Evolutionary conservation across 1,140 invertebrate species (phyloP), one percentile per base, ranked within the genome.

Genomic region (Ridgeia piscesae): DNA sequence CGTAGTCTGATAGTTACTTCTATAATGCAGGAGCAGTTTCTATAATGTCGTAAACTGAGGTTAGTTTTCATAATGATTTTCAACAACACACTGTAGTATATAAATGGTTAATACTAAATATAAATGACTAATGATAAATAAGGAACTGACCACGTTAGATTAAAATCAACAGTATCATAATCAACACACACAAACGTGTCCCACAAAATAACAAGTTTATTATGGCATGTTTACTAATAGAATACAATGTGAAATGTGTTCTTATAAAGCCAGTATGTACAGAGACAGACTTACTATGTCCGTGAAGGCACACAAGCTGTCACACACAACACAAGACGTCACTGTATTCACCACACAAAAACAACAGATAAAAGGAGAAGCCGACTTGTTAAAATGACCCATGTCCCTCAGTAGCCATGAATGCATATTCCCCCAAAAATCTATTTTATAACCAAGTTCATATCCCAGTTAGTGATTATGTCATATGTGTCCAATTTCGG

Each of bases 181-280:
- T 77, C 58, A 77, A 77, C 58, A 77, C 2, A 21, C 17, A 27
- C 27, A 21, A n/a, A n/a, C 27, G 27, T 77, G 27, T 77, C 17
- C 58, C 58, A 77, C 58, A 77, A 77, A 77, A 77, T 77, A 77
- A 77, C 58, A 77, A 77, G 58, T 77, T 77, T 77, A 77, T 77
- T 77, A 77, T 77, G 58, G 58, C 58, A 77, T 77, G 58, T 77
- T 77, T 77, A 77, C 17, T 77, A 77, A 77, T 50, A 50, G 21
- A 77, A 77, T 77, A 77, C 58, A 77, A 77, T 77, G 58, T 77
- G 58, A 77, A 77, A 77, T 4, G 17, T 77, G 58, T 77, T 21
- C 58, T 77, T 77, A 31, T 77, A 77, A 77, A 77, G 58, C 27
- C 27, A 27, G 27, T 77, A 77, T 77, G 58, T 77, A 77, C 58